Evolutionary conservation across 2,888 invertebrate species (phyloP).

Genomic region (Sesia bembeciformis): DNA sequence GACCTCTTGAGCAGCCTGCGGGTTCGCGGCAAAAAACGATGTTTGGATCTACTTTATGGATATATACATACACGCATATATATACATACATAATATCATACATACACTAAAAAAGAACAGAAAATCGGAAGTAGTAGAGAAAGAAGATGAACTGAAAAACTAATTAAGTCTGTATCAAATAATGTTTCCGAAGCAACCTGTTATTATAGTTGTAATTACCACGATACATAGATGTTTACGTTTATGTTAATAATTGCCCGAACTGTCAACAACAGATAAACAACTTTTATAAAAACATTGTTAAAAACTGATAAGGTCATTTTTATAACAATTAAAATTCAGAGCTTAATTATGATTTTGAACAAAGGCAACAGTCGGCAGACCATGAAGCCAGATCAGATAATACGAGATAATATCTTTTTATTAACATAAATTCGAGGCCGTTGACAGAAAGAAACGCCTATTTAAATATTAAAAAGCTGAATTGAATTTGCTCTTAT

Average conservation of each 20-base stretch:
- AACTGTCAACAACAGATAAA: not conserved
- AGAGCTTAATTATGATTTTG: not conserved
- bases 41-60: not conserved
- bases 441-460: conserved; percentile 24
- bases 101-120: not conserved
- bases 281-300: not conserved
- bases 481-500: not conserved
- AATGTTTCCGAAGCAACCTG: no score
- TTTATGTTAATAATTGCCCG: not conserved
- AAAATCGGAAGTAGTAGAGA: no score
- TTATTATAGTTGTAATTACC: no score
- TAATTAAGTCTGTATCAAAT: no score
- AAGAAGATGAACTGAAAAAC: no score
- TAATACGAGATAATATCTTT: conserved; percentile 12
- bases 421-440: conserved; percentile 28
- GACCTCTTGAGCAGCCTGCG: no score
- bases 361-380: not conserved
- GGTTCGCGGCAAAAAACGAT: not conserved
- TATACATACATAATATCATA: not conserved
- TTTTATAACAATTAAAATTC: not conserved
- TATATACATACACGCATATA: not conserved
- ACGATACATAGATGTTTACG: no score
- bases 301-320: not conserved
- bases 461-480: conserved; percentile 3
- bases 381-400: not conserved